phyloP scores from a whole-genome alignment of 2,888 invertebrate genomes.

The Lapara coniferarum region DNA sequence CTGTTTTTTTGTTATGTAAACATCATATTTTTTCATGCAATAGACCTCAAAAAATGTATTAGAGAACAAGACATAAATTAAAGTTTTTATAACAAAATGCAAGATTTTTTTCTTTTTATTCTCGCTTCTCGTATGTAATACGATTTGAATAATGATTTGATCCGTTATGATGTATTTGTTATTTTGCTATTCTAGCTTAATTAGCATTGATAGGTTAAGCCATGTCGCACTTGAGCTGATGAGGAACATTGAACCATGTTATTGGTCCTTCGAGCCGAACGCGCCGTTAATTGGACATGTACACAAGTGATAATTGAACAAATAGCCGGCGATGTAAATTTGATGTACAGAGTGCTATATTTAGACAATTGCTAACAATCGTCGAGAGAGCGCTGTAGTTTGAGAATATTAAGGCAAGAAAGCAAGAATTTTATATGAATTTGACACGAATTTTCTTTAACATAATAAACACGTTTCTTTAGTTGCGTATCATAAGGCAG shows the following conservation, averaged over 20 bases:
- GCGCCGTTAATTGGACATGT: slow-evolving; percentile 40
- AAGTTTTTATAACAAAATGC: too few species aligned
- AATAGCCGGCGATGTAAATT: slow-evolving; percentile 45
- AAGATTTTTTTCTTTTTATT: too few species aligned
- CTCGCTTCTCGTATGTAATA: too few species aligned
- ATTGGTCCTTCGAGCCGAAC: slow-evolving; percentile 37
- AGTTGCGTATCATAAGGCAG: too few species aligned
- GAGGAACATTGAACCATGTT: slow-evolving; percentile 1
- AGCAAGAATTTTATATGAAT: not conserved
- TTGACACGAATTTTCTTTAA: not conserved
- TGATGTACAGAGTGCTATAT: slow-evolving; percentile 43
- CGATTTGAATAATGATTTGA: too few species aligned
- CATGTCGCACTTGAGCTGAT: not conserved
- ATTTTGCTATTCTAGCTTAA: not conserved
- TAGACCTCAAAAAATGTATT: too few species aligned
- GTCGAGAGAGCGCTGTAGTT: slow-evolving; percentile 17
- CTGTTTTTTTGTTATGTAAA: too few species aligned
- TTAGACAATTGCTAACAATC: slow-evolving; percentile 38
- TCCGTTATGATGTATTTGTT: too few species aligned
- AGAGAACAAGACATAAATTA: too few species aligned
- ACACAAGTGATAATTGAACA: slow-evolving; percentile 40
- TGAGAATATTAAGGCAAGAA: not conserved
- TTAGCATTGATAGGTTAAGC: not conserved
- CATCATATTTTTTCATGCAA: too few species aligned
- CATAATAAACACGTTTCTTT: too few species aligned